Base-by-base conservation (phyloP, 2,113 vertebrate genomes). In the Nyctibius bracteatus region DNA sequence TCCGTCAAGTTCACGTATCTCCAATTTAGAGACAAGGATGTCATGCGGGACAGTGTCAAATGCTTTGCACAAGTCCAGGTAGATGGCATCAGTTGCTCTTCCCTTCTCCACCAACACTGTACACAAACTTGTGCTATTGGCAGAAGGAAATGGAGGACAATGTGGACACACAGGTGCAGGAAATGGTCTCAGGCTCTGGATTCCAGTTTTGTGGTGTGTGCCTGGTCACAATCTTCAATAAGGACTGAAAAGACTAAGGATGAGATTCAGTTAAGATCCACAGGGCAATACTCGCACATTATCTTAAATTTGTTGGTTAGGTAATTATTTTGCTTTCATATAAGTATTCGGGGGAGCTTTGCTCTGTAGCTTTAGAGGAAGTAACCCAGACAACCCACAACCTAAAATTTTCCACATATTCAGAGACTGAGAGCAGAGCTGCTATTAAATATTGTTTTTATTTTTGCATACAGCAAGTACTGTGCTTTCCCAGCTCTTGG, bases 401-500 rank as follows among this genome's bases (percentile, higher is more conserved):
- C 49, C 71, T 90, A 95, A 96, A 83, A 58, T 93, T 95, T 96
- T 96, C 92, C 90, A 94, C 72, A 88, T 92, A 90, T 88, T 82
- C 71, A 82, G 63, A 90, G 51, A 31, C 52, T n/a, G 39, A 87
- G 70, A 91, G 91, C 61, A 90, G 84, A 96, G 24, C n/a, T 79
- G 77, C 89, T 94, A 95, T 92, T 94, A 97, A 96, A 92, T 67
- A 87, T 72, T 91, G 59, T 31, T 91, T 95, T 91, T 75, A 92
- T 83, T 96, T 95, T 96, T 97, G 94, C 90, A 94, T 96, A 87
- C 93, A 92, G 93, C 61, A 89, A 95, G 91, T n/a, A 86, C 55
- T 92, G 88, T 91, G 68, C 83, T 86, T 89, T 90, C 49, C 84
- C 93, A 85, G 84, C 35, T 91, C 81, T 74, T 43, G 44, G 41